Conservation (phyloP, 2,888 invertebrate species). For the Brenthis daphne region DNA sequence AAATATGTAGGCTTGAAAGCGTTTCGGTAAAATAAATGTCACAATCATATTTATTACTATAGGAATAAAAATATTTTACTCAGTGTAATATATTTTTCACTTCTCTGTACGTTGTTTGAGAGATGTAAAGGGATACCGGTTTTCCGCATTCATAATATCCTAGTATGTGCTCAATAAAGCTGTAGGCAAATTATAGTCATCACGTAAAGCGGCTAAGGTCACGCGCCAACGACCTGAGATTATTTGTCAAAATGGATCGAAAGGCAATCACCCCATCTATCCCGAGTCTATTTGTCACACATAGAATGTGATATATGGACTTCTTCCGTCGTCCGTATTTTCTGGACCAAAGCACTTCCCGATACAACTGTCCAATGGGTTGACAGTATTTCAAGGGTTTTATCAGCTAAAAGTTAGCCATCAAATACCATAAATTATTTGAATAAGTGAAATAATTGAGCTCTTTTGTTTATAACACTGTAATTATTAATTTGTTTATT, state of each 20-base stretch:
- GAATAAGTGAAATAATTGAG: too few relatives aligned
- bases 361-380: slow-evolving; percentile 29
- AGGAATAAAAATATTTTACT: slow-evolving; percentile 7
- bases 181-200: slow-evolving; percentile 70
- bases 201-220: slow-evolving; percentile 69
- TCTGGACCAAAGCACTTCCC: slow-evolving; percentile 45
- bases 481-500: too few relatives aligned
- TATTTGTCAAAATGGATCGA: slow-evolving; percentile 79
- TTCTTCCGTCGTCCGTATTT: slow-evolving; percentile 58
- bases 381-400: slow-evolving; percentile 9
- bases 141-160: slow-evolving; percentile 53
- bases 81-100: slow-evolving; percentile 7
- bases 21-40: slow-evolving; percentile 13
- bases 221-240: slow-evolving; percentile 74
- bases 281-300: slow-evolving; percentile 79
- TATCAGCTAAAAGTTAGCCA: not conserved
- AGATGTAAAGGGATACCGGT: slow-evolving; percentile 16
- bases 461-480: too few relatives aligned
- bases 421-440: too few relatives aligned
- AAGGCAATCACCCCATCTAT: slow-evolving; percentile 75
- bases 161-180: slow-evolving; percentile 40
- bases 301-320: slow-evolving; percentile 76
- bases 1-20: not conserved
- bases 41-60: slow-evolving; percentile 16
- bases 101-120: slow-evolving; percentile 8